Conservation (phyloP, 2,113 vertebrate genomes). For the Ptilonorhynchus violaceus region DNA sequence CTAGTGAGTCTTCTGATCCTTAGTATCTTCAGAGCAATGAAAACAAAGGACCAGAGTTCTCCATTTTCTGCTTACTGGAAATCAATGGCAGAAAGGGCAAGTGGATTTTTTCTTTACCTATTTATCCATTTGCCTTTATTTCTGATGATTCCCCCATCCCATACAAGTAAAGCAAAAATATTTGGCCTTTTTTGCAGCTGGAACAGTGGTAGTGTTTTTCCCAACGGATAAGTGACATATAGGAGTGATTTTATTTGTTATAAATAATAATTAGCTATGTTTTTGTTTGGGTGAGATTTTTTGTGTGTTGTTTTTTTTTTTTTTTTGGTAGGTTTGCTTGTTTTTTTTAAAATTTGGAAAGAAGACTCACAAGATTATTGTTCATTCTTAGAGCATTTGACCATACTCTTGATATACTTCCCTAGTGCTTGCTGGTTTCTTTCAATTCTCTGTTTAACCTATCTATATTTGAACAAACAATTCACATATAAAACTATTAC, state of each 20-base stretch:
- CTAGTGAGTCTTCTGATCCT: not conserved
- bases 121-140: constrained; percentile 47
- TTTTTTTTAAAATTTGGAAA: not conserved
- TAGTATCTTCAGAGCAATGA: not conserved
- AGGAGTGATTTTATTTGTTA: not conserved
- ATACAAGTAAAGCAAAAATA: not conserved
- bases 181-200: not conserved
- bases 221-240: not conserved
- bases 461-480: not conserved
- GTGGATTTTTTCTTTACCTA: constrained; percentile 9
- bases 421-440: not conserved
- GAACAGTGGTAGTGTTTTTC: not conserved
- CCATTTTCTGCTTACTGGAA: not conserved
- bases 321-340: too few relatives aligned
- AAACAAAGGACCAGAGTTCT: not conserved
- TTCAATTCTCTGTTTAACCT: not conserved
- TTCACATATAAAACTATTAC: not conserved
- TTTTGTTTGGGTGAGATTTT: not conserved
- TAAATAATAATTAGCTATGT: not conserved
- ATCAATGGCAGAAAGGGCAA: not conserved
- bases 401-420: not conserved
- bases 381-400: not conserved
- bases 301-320: not conserved
- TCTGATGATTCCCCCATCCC: not conserved
- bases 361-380: not conserved